Evolutionary conservation across 1,140 invertebrate genomes (phyloP), one percentile per base, ranked within the genome.

Genomic region (Brachystomella parvula): DNA sequence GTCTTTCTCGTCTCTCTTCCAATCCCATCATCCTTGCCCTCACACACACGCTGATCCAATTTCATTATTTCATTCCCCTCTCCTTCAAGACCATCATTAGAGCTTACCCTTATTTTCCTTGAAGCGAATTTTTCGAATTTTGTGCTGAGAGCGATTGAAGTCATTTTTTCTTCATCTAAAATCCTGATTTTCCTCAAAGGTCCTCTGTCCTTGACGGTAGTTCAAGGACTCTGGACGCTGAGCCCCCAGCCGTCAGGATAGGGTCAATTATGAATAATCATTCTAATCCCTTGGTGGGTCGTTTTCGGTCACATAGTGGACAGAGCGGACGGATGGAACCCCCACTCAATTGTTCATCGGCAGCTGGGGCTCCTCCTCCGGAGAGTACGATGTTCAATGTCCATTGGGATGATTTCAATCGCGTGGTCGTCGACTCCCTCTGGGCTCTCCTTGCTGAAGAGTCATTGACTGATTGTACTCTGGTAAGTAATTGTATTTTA

Each of bases 401-500:
- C 2, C 28, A 57, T 3, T 69, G 72, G 72, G 72, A 71, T 63
- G 72, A 73, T 57, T 73, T 67, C 65, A 47, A 63, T 28, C n/a
- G 65, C 6, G 64, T 71, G 31, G 72, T 73, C 53, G 61, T 71
- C 28, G 69, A 73, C 47, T 69, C 66, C 21, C 65, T 73, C 15
- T 73, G 72, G 72, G 44, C 67, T 47, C 63, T 73, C 17, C 61
- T 73, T 31, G 63, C 61, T 29, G 69, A 73, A 49, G 69, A 73
- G 58, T 57, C 63, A 28, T 67, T 73, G 28, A 65, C 68, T 39
- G 72, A 73, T 65, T 73, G 72, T 62, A 73, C 72, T 32, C 65
- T 73, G 56, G 72, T 73, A 71, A 71, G 62, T 21, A 58, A 33
- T 24, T 35, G 15, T 26, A 61, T 61, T 30, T 56, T 28, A 56